These are phyloP conservation scores for Gymnoscelis rufifasciata DNA, from an alignment of 2,888 invertebrate genomes.

Conservation along the genomic window DNA sequence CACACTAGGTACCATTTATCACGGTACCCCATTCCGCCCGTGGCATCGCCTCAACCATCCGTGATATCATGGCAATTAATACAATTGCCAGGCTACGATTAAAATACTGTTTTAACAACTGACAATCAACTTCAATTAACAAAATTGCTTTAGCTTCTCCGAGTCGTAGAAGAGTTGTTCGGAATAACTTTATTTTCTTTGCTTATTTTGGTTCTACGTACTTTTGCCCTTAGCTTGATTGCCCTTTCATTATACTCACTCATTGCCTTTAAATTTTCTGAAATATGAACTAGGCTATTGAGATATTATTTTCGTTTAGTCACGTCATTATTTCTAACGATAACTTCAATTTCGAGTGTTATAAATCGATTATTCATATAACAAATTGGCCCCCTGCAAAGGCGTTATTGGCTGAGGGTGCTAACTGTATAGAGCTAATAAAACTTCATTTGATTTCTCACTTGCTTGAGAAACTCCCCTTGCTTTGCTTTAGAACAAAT, in stretches of 20 bases:
- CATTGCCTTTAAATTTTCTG: not conserved
- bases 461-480: constrained; percentile 26
- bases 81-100: constrained; percentile 12
- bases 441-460: constrained; percentile 62
- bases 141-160: constrained; percentile 1
- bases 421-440: constrained; percentile 52
- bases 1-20: not conserved
- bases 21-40: not conserved
- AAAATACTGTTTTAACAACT: constrained; percentile 12
- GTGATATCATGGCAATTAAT: constrained; percentile 18
- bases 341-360: constrained; percentile 28
- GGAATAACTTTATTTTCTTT: not conserved
- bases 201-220: constrained; percentile 1
- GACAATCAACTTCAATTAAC: constrained; percentile 18
- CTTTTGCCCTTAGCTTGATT: not conserved
- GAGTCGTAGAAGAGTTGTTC: not conserved
- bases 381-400: constrained; percentile 41
- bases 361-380: constrained; percentile 37
- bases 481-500: constrained; percentile 1
- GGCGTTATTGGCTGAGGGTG: constrained; percentile 32
- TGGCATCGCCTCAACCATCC: not conserved
- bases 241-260: not conserved
- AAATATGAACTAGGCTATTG: not conserved
- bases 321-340: constrained; percentile 14
- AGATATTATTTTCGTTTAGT: constrained; percentile 10